phyloP scores from a whole-genome alignment of 1,140 invertebrate genomes.

The Dendrolimus punctatus region DNA sequence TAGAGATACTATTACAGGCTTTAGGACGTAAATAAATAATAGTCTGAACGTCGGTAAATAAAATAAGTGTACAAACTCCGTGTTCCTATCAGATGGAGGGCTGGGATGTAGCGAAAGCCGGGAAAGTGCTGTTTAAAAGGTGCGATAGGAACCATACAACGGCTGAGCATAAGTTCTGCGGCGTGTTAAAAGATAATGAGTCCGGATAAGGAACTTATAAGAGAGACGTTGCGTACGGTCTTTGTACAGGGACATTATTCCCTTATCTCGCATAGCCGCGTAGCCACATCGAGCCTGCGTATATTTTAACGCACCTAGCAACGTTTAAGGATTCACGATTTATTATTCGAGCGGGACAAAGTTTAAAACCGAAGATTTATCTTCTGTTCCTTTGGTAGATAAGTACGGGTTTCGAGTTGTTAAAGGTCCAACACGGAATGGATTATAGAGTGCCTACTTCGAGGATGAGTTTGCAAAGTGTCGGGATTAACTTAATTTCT shows the following conservation, averaged over 20 bases:
- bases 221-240: slow-evolving; percentile 44
- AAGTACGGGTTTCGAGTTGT: slow-evolving; percentile 28
- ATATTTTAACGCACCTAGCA: slow-evolving; percentile 48
- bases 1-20: slow-evolving; percentile 46
- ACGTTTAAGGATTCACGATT: slow-evolving; percentile 47
- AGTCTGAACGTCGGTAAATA: slow-evolving; percentile 57
- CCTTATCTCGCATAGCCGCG: slow-evolving; percentile 37
- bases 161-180: slow-evolving; percentile 49
- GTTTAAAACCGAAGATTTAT: slow-evolving; percentile 56
- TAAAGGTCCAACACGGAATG: slow-evolving; percentile 44
- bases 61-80: slow-evolving; percentile 56
- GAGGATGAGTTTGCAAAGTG: slow-evolving; percentile 35
- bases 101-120: slow-evolving; percentile 39
- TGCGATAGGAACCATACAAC: slow-evolving; percentile 49
- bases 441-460: slow-evolving; percentile 47
- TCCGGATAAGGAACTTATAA: slow-evolving; percentile 41
- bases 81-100: slow-evolving; percentile 57
- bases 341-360: slow-evolving; percentile 41
- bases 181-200: slow-evolving; percentile 61
- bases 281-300: slow-evolving; percentile 31
- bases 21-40: slow-evolving; percentile 61
- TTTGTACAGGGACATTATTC: slow-evolving; percentile 44
- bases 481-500: slow-evolving; percentile 7
- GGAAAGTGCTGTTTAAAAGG: slow-evolving; percentile 55
- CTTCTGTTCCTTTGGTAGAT: slow-evolving; percentile 33